phyloP scores from a whole-genome alignment of 2,888 invertebrate species.

The Deilephila elpenor region DNA sequence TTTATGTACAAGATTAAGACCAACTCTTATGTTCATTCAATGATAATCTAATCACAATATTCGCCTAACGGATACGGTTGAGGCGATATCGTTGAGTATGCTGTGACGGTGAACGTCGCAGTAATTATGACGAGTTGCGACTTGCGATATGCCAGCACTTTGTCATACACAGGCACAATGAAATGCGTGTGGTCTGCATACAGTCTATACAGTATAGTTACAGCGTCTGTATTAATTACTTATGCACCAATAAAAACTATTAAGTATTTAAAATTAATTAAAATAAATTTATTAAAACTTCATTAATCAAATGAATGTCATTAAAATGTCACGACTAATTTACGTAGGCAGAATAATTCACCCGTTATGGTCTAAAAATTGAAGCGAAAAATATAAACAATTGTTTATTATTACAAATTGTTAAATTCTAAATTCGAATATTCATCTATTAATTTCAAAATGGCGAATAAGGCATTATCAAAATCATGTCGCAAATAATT shows the following conservation, averaged over 20 bases:
- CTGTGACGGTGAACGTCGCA: constrained; percentile 6
- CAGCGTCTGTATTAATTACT: background rate
- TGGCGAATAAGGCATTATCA: background rate
- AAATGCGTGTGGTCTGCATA: constrained; percentile 2
- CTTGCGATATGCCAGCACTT: constrained; percentile 6
- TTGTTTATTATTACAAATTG: background rate
- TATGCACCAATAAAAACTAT: background rate
- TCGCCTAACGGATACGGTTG: background rate
- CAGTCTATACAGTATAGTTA: background rate
- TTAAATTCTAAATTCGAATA: background rate
- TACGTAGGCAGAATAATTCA: background rate
- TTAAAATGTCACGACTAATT: background rate
- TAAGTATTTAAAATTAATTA: background rate
- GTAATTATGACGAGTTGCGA: background rate
- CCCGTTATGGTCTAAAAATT: background rate
- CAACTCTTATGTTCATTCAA: background rate
- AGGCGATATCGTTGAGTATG: background rate
- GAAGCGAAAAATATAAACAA: background rate
- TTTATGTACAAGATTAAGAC: background rate
- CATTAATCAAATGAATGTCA: background rate
- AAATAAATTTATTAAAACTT: background rate
- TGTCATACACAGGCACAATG: constrained; percentile 16
- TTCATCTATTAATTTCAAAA: background rate
- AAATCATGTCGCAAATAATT: constrained; percentile 5
- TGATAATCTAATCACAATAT: constrained; percentile 6